A percentile compares a stretch with the other conserved stretches of the same genome.
These are phyloP conservation scores for Pitangus sulphuratus DNA, from an alignment of 2,797 vertebrate genomes.

Conservation along the genomic window DNA sequence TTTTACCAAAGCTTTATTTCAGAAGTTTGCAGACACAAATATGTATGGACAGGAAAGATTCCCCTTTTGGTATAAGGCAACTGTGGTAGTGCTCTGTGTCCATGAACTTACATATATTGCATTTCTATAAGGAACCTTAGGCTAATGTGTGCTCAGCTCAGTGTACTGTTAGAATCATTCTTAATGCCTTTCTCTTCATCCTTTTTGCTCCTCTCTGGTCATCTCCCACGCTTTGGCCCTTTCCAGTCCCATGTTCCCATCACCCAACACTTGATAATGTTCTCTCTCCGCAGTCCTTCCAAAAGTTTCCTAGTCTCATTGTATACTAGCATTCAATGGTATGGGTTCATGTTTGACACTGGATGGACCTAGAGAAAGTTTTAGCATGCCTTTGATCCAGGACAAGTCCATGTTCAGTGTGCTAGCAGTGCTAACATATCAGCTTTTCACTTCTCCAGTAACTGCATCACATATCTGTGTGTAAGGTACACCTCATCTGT, in stretches of 20 bases:
- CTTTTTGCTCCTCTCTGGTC: not conserved
- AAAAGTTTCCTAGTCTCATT: not conserved
- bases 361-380: not conserved
- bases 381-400: not conserved
- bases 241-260: not conserved
- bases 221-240: not conserved
- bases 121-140: not conserved
- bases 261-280: not conserved
- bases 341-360: not conserved
- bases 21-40: not conserved
- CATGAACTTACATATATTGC: not conserved
- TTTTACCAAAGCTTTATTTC: not conserved
- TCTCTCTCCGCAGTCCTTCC: not conserved
- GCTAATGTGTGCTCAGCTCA: not conserved
- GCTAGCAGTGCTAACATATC: not conserved
- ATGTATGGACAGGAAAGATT: not conserved
- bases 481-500: not conserved
- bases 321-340: not conserved
- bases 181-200: fast-evolving
- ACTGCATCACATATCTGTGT: not conserved
- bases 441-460: conserved; percentile 17
- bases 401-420: not conserved
- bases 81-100: not conserved
- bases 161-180: not conserved
- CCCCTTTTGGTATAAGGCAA: not conserved